phyloP scores from a whole-genome alignment of 2,797 vertebrate genomes.

The Danio kyathit region DNA sequence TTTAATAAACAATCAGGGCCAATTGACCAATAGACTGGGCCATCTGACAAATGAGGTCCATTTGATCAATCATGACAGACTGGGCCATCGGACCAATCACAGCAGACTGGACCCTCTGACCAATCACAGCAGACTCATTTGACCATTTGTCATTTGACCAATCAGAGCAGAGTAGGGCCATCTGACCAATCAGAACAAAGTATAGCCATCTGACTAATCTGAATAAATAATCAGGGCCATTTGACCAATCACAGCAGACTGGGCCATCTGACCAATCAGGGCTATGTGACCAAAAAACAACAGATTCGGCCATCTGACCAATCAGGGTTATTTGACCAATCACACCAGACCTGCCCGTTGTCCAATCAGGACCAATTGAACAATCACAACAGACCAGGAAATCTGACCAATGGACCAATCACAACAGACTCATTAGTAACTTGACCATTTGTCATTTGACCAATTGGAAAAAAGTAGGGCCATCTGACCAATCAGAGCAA shows the following conservation, averaged over 20 bases:
- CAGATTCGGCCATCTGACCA: no score
- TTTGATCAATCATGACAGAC: neutral
- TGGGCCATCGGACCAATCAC: neutral
- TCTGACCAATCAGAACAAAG: neutral
- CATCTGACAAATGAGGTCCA: no score
- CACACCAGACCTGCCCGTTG: no score
- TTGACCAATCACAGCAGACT: neutral
- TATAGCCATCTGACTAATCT: neutral
- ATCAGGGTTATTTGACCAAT: neutral
- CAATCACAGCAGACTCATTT: neutral
- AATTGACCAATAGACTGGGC: neutral
- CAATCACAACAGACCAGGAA: neutral
- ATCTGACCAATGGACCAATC: neutral
- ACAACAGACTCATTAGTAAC: neutral
- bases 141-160: no score
- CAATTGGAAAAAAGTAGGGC: no score
- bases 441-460: neutral
- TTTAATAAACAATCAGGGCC: no score
- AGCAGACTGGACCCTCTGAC: neutral
- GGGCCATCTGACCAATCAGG: no score
- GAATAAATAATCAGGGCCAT: no score
- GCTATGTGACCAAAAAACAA: no score
- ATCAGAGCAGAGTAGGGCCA: no score
- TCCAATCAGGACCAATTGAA: neutral
- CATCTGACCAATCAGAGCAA: neutral